Base-by-base conservation (phyloP, 2,888 invertebrate species). In the Protodeltote pygarga region DNA sequence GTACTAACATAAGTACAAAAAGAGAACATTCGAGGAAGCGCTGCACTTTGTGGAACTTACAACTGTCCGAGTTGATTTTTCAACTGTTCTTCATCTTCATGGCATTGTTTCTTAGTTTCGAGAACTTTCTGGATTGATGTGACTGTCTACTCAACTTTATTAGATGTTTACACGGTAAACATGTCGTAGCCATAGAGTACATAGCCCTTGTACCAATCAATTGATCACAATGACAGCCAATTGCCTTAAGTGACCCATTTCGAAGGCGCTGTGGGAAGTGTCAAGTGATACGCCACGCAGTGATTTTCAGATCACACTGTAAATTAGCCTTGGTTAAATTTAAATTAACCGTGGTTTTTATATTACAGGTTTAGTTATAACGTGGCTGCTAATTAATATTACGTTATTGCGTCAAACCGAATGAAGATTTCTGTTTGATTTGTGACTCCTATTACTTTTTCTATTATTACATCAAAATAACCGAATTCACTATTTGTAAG, bases 181-280 rank as follows among this genome's bases (percentile, higher is more conserved):
- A 35, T 38, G 47, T 57, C 54, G 52, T 66, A 48, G n/a, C n/a
- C n/a, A n/a, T n/a, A n/a, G n/a, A n/a, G n/a, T n/a, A n/a, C n/a
- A n/a, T n/a, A n/a, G n/a, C n/a, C n/a, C n/a, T n/a, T 44, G 45
- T 17, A 55, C 65, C 73, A 73, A 77, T 77, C 75, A 81, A 84
- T 84, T 84, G 83, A 49, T 60, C 49, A 51, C 66, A 75, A 77
- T 78, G 61, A 68, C 52, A 47, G 34, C 27, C 82, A 79, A 79
- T 83, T 82, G 79, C 52, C 61, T 73, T 65, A 64, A 62, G 62
- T 62, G 49, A 64, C 42, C 49, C 35, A 27, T 39, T 47, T 25
- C 28, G 25, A 37, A 31, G 20, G 17, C 25, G 13, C 11, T 25
- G 15, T 9, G 20, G 9, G n/a, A n/a, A n/a, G n/a, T n/a, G n/a